Conservation (phyloP, 2,113 vertebrate species). For the Deroptyus accipitrinus region DNA sequence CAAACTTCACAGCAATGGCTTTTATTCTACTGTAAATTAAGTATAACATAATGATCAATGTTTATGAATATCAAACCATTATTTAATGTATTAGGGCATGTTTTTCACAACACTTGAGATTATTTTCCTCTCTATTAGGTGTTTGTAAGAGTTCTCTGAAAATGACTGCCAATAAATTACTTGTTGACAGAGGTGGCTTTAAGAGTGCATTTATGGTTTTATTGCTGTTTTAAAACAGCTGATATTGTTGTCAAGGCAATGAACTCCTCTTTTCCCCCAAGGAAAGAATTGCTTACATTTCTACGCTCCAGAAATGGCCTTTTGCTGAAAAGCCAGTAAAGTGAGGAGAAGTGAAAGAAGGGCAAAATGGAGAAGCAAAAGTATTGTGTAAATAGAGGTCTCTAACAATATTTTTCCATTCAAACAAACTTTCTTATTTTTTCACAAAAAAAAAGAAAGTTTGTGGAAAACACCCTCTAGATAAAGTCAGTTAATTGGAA, state of each 20-base stretch:
- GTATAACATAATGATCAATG: neutral
- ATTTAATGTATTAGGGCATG: neutral
- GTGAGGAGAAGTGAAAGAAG: neutral
- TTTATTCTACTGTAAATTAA: neutral
- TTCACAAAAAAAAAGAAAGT: neutral
- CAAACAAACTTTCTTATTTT: neutral
- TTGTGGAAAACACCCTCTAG: neutral
- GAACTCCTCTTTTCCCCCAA: neutral
- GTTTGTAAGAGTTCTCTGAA: slow-evolving; percentile 7
- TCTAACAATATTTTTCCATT: neutral
- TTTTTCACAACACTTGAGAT: neutral
- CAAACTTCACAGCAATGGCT: neutral
- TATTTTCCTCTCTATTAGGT: neutral
- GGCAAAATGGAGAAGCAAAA: neutral
- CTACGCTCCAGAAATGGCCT: neutral
- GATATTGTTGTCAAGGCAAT: neutral
- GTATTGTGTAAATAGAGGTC: neutral
- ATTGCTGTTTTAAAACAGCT: slow-evolving; percentile 16
- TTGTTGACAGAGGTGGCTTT: neutral
- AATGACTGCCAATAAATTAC: slow-evolving; percentile 22
- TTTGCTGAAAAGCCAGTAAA: neutral
- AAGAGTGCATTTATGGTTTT: slow-evolving; percentile 10
- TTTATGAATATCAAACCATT: neutral
- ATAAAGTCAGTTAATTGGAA: neutral
- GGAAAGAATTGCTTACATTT: neutral